Evolutionary conservation across 2,797 vertebrate genomes (phyloP), one percentile per base, ranked within the genome.

Genomic region (Melanotaenia parkinsoni): DNA sequence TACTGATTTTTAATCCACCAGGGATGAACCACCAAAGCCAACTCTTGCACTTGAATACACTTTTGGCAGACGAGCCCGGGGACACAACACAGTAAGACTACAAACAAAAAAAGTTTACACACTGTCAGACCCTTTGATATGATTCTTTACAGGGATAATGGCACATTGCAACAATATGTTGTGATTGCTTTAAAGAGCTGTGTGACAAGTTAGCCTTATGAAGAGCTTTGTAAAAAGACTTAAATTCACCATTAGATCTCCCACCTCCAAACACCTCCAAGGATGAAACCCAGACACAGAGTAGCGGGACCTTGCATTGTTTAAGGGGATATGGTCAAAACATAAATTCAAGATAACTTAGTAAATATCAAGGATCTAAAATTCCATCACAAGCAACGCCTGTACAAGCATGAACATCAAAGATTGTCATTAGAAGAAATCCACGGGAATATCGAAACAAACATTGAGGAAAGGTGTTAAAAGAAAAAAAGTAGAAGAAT

Each of bases 11-110:
- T 30, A 9, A 30, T 75, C 32, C 63, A 40, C 26, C 73, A 99
- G 98, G 85, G 98, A 99, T 83, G 98, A 99, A 88, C 68, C 91
- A 35, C 88, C 97, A 37, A 99, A 98, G 83, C 96, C 98, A 28
- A 98, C 98, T 4, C 92, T 99, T 83, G 96, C 97, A 14, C 87
- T 99, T 86, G 98, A 99, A 76, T 99, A 99, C 81, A 98, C 96
- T 0, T 99, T 97, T 43, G 97, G 97, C 79, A 95, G 98, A 91
- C 91, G 95, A 79, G 94, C 96, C 51, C 93, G 95, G 84, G 97
- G 96, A 22, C 96, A 97, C 59, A 99, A 96, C 88, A 92, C 93
- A 14, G 98, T 99, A 91, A 68, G 89, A 24, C 63, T 11, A 22
- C 32, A 6, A 33, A 33, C 32, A 14, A 18, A 5, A 38, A 45